These are phyloP conservation scores for Leucoraja ocellata DNA, from an alignment of 2,797 vertebrate genomes.

Conservation along the genomic window DNA sequence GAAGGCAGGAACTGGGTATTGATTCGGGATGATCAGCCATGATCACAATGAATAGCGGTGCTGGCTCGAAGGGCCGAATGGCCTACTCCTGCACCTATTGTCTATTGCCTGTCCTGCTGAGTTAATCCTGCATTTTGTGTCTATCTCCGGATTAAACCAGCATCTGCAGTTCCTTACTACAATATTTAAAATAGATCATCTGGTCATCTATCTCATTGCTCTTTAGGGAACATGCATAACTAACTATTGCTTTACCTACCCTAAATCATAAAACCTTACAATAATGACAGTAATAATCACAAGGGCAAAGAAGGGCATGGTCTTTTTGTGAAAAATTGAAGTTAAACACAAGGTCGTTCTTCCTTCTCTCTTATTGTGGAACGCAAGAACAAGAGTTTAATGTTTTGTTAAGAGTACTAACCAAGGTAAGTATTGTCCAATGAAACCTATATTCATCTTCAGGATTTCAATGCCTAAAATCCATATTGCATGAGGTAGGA, in stretches of 20 bases:
- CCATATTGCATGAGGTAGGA: not conserved
- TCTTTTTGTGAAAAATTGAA: not conserved
- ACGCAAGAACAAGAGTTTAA: not conserved
- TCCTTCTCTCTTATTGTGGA: not conserved
- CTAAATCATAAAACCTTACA: not conserved
- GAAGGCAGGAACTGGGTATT: no score
- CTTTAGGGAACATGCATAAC: not conserved
- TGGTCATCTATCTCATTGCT: not conserved
- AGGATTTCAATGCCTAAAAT: not conserved
- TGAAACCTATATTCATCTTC: not conserved
- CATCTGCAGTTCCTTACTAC: no score
- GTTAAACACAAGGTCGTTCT: not conserved
- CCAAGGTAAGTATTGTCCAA: not conserved
- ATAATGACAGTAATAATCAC: not conserved
- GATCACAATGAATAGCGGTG: no score
- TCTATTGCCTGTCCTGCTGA: no score
- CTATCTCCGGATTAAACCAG: no score
- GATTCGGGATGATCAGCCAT: no score
- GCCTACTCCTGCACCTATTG: no score
- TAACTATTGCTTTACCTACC: not conserved
- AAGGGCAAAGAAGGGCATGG: not conserved
- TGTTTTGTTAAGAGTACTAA: not conserved
- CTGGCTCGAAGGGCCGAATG: no score
- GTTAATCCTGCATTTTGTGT: no score
- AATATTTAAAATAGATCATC: not conserved